Evolutionary conservation across 2,888 invertebrate species (phyloP), one percentile per base, ranked within the genome.

Genomic region (Amblyjoppa proteus): DNA sequence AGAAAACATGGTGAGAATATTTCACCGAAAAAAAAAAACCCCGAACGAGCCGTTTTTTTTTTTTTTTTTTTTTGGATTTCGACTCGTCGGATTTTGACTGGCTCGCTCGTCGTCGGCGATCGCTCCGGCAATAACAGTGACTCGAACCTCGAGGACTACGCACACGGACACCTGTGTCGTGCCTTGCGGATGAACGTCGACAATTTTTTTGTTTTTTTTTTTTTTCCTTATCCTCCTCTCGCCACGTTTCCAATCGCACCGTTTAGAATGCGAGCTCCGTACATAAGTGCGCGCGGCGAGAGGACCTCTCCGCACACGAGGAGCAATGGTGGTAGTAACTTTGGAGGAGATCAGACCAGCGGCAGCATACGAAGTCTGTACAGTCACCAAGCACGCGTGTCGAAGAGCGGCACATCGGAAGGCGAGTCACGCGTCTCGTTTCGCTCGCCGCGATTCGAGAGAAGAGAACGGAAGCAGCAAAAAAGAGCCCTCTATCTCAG

Each of bases 391-490:
- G 58, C 81, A 70, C 78, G 68, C 71, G 71, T 73, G 77, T 83
- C 83, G 83, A 64, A 45, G 83, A 75, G 76, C 38, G 34, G 64
- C 77, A 28, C 88, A 90, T 90, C 89, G 89, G 83, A 83, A 91
- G 88, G 89, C 90, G 86, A 89, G 89, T 91, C 91, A 91, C 90
- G 90, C 87, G 85, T 89, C 86, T 80, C 25, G 58, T 81, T 83
- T 86, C 86, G 82, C 84, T 86, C 85, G 79, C 77, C 77, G 76
- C 80, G 87, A 85, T 88, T 85, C 84, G 76, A 85, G 85, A 83
- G 81, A 81, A 25, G 86, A 88, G 86, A 88, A 88, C 88, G 88
- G 88, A 88, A 88, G 84, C 87, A 61, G 80, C 83, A 87, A 88
- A 88, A 88, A 83, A 83, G 77, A 83, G 66, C 66, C 68, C 71